phyloP scores from a whole-genome alignment of 2,797 vertebrate species.

The Chaunax sp. region DNA sequence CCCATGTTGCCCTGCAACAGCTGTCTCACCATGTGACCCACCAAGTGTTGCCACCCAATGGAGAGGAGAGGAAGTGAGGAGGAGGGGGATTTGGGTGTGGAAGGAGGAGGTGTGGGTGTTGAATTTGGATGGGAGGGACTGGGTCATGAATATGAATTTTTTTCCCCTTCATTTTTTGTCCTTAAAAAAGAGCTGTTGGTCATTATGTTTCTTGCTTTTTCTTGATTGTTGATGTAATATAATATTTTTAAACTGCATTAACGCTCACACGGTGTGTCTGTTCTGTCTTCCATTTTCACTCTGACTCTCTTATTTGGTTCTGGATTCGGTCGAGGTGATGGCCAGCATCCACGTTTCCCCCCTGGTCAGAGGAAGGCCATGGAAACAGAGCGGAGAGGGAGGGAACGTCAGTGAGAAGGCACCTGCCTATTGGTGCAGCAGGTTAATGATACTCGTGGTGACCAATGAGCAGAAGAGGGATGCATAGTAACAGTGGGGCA shows the following conservation, averaged over 20 bases:
- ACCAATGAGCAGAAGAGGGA: conserved; percentile 64
- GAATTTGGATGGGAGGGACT: conserved; percentile 65
- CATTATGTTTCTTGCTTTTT: conserved; percentile 34
- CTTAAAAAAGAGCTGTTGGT: conserved; percentile 37
- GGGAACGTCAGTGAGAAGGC: conserved; percentile 38
- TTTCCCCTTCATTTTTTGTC: conserved; percentile 20
- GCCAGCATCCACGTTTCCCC: conserved; percentile 56
- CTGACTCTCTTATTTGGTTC: conserved; percentile 57
- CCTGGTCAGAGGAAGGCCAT: conserved; percentile 69
- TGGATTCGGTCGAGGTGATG: conserved; percentile 64
- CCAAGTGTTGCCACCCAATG: conserved; percentile 87
- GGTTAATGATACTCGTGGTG: conserved; percentile 52
- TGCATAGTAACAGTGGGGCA: conserved; percentile 76
- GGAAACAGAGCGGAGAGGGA: conserved; percentile 62
- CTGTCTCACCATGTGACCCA: conserved; percentile 88
- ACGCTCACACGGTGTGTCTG: conserved; percentile 38
- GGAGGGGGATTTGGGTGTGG: conserved; percentile 64
- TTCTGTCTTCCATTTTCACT: conserved; percentile 14
- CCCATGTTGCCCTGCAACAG: conserved; percentile 87
- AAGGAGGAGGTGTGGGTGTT: conserved; percentile 58
- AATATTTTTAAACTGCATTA: conserved; percentile 15
- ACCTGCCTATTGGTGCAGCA: conserved; percentile 64
- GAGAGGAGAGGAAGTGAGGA: conserved; percentile 76
- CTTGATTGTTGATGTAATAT: conserved; percentile 25
- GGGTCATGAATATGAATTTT: conserved; percentile 81